These are phyloP conservation scores for Alectoris magna DNA, from an alignment of 2,797 vertebrate genomes.

Conservation along the genomic window DNA sequence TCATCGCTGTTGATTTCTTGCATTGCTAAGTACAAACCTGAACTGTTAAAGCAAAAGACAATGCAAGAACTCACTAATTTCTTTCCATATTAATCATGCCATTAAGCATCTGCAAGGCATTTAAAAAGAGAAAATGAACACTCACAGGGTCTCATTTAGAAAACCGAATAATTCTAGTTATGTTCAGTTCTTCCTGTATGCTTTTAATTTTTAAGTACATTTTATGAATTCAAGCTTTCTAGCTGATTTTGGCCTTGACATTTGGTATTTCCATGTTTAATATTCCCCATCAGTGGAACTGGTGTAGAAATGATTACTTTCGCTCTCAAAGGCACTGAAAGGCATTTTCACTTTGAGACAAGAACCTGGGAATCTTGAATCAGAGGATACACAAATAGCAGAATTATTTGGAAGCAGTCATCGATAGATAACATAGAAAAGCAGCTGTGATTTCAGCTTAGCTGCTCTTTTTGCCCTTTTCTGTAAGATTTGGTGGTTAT, in stretches of 20 bases:
- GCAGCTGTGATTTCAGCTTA: neutral
- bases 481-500: conserved; percentile 18
- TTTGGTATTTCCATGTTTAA: neutral
- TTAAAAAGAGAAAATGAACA: neutral
- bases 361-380: neutral
- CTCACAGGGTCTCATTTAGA: neutral
- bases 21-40: neutral
- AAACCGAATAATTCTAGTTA: neutral
- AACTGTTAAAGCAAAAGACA: neutral
- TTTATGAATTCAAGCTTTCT: neutral
- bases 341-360: neutral
- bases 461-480: conserved; percentile 15
- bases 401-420: neutral
- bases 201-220: neutral
- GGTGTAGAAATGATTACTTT: neutral
- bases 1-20: neutral
- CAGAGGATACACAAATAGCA: neutral
- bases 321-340: neutral
- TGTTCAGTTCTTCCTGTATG: neutral
- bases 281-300: neutral
- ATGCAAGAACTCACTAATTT: neutral
- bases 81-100: neutral
- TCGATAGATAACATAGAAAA: neutral
- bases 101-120: neutral
- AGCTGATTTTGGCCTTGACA: neutral